A percentile compares a stretch with the other conserved stretches of the same genome.
Evolutionary conservation across 2,113 vertebrate species (phyloP).

Genomic region (Phalacrocorax brasilianus): DNA sequence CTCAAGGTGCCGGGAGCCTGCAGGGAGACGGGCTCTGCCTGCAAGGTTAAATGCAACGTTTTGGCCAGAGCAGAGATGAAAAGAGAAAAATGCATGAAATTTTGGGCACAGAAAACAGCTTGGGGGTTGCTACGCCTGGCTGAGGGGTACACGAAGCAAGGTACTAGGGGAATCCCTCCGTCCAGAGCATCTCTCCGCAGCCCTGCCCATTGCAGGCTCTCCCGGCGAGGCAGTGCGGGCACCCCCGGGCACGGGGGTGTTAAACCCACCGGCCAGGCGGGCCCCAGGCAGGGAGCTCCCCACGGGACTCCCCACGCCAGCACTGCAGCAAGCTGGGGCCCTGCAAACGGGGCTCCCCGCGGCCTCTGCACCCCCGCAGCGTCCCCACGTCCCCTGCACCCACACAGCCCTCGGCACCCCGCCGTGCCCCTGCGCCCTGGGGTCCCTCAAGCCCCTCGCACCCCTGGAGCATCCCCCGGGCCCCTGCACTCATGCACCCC

Average conservation of each 20-base stretch:
- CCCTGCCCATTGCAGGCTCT: background rate
- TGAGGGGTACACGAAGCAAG: rapidly evolving
- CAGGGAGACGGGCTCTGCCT: background rate
- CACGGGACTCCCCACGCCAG: background rate
- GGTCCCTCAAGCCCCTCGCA: background rate
- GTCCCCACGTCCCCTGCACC: background rate
- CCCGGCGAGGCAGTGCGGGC: background rate
- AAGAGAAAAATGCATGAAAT: background rate
- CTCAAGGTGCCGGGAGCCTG: background rate
- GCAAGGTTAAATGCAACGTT: background rate
- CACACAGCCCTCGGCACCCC: background rate
- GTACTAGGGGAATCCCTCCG: rapidly evolving
- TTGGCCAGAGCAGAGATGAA: background rate
- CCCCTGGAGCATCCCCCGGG: too few relatives aligned
- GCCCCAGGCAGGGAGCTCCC: background rate
- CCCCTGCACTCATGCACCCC: background rate
- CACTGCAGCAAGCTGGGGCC: background rate
- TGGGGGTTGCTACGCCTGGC: rapidly evolving
- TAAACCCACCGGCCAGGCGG: background rate
- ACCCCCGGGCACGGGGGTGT: too few relatives aligned
- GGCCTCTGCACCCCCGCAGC: background rate
- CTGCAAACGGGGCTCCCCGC: background rate
- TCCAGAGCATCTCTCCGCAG: rapidly evolving
- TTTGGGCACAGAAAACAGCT: background rate
- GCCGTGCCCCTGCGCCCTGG: too few relatives aligned